Base-by-base conservation (phyloP, 1,140 invertebrate species). In the Piezodorus guildinii region DNA sequence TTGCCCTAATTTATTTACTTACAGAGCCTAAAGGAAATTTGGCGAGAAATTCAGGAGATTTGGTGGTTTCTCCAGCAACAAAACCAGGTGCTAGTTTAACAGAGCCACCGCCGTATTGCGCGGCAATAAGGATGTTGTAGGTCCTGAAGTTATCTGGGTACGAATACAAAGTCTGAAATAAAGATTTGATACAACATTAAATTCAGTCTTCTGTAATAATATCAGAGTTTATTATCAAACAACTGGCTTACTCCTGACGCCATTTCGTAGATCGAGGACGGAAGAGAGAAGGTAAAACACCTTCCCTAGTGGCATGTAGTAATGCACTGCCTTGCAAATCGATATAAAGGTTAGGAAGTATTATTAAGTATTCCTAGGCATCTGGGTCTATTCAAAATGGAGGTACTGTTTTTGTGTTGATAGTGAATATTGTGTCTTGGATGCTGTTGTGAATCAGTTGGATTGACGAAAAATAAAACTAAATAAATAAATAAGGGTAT, bases 11-110 rank as follows among this genome's bases (percentile, higher is more conserved):
- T n/a, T n/a, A n/a, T n/a, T 39, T 39, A 71, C 72, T 78, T 74
- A 96, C 94, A 85, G 97, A 96, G 77, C 94, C 94, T 64, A 88
- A 76, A 1, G 94, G 94, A 76, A 98, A 98, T 75, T 97, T 97
- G 74, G 89, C 86, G 44, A 94, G 76, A 77, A 96, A 97, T 34
- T 77, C 84, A 44, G 84, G 81, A 51, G 83, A 81, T 73, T 92
- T 93, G 77, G 97, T 97, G 49, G 92, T 94, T 75, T 93, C 89
- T 44, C 94, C 94, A 73, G 96, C 93, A 63, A 91, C 85, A 73
- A 98, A 97, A 72, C 85, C 83, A 61, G 85, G 80, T 63, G 86
- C 84, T 59, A 96, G 80, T 79, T 89, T 89, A 67, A 98, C 80
- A 71, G 91, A 83, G 66, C 84, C 84, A 69, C 92, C 91, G 68